phyloP scores from a whole-genome alignment of 2,888 invertebrate genomes.

The Cyaniris semiargus region DNA sequence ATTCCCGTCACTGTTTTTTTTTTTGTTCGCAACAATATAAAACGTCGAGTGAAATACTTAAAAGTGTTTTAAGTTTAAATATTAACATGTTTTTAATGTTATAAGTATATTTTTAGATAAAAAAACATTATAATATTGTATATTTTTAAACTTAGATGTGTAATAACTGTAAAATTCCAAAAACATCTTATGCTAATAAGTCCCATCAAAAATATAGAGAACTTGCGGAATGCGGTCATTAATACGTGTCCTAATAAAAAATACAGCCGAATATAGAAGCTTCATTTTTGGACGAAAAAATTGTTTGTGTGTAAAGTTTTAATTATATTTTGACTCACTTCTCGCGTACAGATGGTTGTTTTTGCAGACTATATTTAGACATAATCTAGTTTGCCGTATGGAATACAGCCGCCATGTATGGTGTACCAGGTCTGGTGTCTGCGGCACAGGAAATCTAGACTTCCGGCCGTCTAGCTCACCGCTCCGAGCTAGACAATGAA shows the following conservation, averaged over 20 bases:
- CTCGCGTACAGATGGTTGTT: not conserved
- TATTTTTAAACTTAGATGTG: not conserved
- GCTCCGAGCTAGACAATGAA: slow-evolving; percentile 71
- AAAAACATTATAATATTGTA: too few species aligned
- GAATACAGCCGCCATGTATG: slow-evolving; percentile 1
- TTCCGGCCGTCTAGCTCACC: slow-evolving; percentile 71
- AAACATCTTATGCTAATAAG: too few species aligned
- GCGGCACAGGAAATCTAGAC: slow-evolving; percentile 72
- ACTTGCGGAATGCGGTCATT: too few species aligned
- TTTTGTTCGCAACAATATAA: not conserved
- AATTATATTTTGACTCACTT: not conserved
- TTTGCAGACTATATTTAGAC: not conserved
- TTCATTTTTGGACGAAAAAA: not conserved
- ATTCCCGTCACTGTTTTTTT: not conserved
- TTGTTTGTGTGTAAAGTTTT: not conserved
- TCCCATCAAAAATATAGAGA: too few species aligned
- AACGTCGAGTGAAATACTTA: not conserved
- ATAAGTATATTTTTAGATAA: not conserved
- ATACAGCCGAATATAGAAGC: not conserved
- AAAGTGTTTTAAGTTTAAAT: not conserved
- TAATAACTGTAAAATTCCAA: not conserved
- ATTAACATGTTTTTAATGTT: not conserved
- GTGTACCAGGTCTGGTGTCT: slow-evolving; percentile 39
- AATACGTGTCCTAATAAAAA: not conserved
- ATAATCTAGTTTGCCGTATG: not conserved